A percentile compares a stretch with the other conserved stretches of the same genome.
Conservation (phyloP, 1,140 invertebrate species). For the Diorhabda sublineata region DNA sequence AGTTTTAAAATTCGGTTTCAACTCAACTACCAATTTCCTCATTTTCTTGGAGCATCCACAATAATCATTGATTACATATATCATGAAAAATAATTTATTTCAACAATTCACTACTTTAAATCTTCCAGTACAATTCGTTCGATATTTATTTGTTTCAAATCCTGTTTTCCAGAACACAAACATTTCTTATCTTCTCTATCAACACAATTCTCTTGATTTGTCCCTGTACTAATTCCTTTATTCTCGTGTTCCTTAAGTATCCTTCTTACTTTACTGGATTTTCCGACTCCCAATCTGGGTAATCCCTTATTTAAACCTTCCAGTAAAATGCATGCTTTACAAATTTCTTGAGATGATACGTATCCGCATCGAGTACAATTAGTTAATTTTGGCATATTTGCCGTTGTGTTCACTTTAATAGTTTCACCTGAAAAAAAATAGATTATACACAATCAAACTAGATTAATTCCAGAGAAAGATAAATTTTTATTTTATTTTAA, state of each 20-base stretch:
- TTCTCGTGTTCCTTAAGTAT: conserved; percentile 47
- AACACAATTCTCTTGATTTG: neutral
- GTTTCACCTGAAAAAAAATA: conserved; percentile 67
- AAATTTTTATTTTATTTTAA: too few relatives aligned
- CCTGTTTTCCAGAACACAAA: conserved; percentile 5
- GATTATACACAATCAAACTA: too few relatives aligned
- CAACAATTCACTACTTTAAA: neutral
- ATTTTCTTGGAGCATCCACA: too few relatives aligned
- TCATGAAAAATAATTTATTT: too few relatives aligned
- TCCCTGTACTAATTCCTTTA: neutral
- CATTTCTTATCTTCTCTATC: conserved; percentile 11
- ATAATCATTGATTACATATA: too few relatives aligned
- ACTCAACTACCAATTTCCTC: too few relatives aligned
- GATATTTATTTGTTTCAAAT: neutral
- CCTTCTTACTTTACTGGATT: conserved; percentile 72
- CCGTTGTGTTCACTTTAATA: conserved; percentile 73
- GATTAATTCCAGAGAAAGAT: too few relatives aligned
- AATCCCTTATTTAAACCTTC: conserved; percentile 93
- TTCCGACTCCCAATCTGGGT: conserved; percentile 81
- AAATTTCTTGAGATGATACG: conserved; percentile 92
- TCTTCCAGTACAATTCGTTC: neutral
- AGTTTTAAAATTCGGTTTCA: too few relatives aligned
- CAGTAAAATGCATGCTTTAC: conserved; percentile 94
- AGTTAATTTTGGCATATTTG: conserved; percentile 77
- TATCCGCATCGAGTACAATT: conserved; percentile 86